Conservation (phyloP, 2,797 vertebrate species). For the Sciurus carolinensis region DNA sequence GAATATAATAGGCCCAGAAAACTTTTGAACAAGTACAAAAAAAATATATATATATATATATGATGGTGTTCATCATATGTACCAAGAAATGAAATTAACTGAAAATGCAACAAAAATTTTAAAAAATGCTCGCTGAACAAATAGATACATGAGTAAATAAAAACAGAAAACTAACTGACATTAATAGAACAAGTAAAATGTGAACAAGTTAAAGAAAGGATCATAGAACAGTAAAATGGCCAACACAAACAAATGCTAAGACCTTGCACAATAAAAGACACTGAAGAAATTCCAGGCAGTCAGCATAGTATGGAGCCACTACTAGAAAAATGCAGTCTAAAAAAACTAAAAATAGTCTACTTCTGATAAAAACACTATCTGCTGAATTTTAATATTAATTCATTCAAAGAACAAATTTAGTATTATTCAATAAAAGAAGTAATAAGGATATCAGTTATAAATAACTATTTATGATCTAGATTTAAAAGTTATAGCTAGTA, state of each 20-base stretch:
- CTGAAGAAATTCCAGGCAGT: not conserved
- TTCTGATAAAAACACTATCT: not conserved
- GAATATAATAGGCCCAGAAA: not conserved
- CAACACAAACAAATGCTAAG: not conserved
- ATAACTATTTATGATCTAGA: not conserved
- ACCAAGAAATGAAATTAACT: not conserved
- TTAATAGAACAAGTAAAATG: not conserved
- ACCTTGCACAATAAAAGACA: not conserved
- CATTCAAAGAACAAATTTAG: conserved; percentile 18
- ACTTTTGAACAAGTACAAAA: not conserved
- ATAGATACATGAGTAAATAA: not conserved
- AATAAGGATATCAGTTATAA: conserved; percentile 25
- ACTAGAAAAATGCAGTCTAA: not conserved
- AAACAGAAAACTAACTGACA: not conserved
- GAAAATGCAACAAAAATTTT: not conserved
- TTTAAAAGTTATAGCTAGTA: not conserved
- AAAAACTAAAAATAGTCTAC: not conserved
- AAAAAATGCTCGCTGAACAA: not conserved
- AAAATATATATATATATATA: not conserved
- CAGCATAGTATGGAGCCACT: not conserved
- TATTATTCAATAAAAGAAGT: not conserved
- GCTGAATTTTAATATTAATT: not conserved
- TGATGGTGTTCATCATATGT: not conserved
- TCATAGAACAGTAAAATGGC: not conserved
- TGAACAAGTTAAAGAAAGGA: not conserved